phyloP scores from a whole-genome alignment of 2,888 invertebrate genomes.

The Dugesia japonica region DNA sequence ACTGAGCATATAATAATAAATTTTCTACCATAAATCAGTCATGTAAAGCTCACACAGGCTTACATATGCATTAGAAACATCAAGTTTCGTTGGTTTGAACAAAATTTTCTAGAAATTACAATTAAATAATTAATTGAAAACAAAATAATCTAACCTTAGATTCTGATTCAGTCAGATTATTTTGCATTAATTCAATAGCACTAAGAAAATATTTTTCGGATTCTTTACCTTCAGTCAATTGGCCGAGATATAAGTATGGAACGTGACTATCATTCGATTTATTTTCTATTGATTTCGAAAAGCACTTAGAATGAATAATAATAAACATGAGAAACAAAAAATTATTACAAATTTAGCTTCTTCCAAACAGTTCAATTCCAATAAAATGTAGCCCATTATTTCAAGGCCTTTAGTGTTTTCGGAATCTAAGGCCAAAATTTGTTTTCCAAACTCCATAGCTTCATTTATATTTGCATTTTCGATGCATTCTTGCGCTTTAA shows the following conservation, averaged over 20 bases:
- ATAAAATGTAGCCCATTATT: background rate
- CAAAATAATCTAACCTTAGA: too few species aligned
- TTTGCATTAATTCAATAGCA: background rate
- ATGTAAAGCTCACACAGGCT: background rate
- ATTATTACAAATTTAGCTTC: slow-evolving; percentile 3
- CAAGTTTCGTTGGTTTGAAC: background rate
- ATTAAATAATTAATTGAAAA: too few species aligned
- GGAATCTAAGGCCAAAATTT: background rate
- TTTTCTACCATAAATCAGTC: background rate
- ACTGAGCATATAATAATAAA: background rate
- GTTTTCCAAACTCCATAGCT: background rate
- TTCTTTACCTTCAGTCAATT: background rate
- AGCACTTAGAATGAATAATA: background rate
- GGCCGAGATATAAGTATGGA: background rate
- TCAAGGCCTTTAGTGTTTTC: background rate
- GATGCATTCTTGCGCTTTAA: background rate
- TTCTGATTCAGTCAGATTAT: background rate
- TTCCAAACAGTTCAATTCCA: background rate
- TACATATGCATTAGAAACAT: background rate
- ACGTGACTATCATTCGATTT: background rate
- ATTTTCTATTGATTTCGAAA: background rate
- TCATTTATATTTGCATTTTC: background rate
- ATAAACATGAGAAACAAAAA: too few species aligned
- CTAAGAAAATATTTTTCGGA: background rate
- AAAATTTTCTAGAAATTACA: background rate